Base-by-base conservation (phyloP, 2,113 vertebrate genomes). In the Burhinus bistriatus region DNA sequence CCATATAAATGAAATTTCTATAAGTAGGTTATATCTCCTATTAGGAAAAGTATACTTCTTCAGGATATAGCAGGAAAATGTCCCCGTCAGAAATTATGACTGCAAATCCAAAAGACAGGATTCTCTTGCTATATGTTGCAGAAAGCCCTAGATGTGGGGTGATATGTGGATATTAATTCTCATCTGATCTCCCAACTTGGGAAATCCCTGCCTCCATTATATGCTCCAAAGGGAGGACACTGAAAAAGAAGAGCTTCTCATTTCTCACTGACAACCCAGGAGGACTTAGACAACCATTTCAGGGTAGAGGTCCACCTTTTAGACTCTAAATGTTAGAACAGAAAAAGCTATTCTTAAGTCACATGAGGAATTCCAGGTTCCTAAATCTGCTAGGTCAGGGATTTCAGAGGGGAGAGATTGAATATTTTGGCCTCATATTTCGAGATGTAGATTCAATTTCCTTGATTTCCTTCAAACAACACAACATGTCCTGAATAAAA, bases 221-320 rank as follows among this genome's bases (percentile, higher is more conserved):
- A 17, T 9, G 9, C 4, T 69, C 54, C 11, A 62, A 71, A 76
- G 15, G 7, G 20, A 77, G 9, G 20, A 61, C 40, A 55, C 32
- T 51, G 32, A 81, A 69, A 65, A 21, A 17, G 12, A 62, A 82
- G 15, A 27, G 3, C 1, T 89, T 38, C 17, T 13, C 0, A 0
- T 73, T 83, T 91, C 59, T 70, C 30, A 34, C 5, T 81, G 30
- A 16, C 9, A 38, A 12, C 5, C 5, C 12, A 54, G 9, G 21
- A 77, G 15, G 14, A 45, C 9, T 47, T 49, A 20, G 6, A 47
- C 34, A 81, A 58, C 12, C 3, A 25, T 44, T 51, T 73, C 38
- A 23, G 5, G 8, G 5, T 47, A 42, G n/a, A 64, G 8, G 16
- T 15, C 47, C 4, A 40, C 3, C 4, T 64, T 90, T 83, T 73